Percentiles rank a stretch among this genome's conserved stretches.
Conservation (phyloP, 2,888 invertebrate species). For the Neria commutata region DNA sequence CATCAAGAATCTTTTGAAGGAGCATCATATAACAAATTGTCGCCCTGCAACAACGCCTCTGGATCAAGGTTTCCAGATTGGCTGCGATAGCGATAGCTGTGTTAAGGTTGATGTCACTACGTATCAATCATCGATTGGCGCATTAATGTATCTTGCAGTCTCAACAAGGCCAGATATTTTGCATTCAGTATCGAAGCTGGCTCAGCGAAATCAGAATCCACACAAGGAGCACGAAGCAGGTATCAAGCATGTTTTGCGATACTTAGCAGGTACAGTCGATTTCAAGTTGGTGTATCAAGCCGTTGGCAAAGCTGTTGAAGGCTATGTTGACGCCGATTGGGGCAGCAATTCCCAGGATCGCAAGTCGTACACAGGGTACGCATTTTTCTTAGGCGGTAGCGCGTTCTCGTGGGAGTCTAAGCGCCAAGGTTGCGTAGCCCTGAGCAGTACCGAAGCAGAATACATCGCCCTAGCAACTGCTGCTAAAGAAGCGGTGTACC, state of each 20-base stretch:
- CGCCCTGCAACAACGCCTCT: constrained; percentile 5
- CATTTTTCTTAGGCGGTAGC: constrained; percentile 13
- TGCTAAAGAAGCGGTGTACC: constrained; percentile 22
- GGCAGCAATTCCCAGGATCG: constrained; percentile 16
- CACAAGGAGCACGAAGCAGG: constrained; percentile 4
- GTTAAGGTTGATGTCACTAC: neutral
- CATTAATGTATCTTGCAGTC: constrained; percentile 14
- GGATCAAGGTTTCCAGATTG: constrained; percentile 14
- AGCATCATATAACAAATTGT: constrained; percentile 15
- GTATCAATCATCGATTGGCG: constrained; percentile 12
- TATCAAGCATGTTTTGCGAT: constrained; percentile 10
- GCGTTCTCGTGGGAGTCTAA: constrained; percentile 24
- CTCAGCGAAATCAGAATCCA: constrained; percentile 14
- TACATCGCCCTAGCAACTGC: constrained; percentile 28
- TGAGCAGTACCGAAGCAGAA: constrained; percentile 27
- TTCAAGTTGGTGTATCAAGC: constrained; percentile 11
- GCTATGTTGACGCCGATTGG: constrained; percentile 29
- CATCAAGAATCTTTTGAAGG: constrained; percentile 20
- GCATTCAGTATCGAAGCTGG: constrained; percentile 16
- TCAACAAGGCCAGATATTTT: constrained; percentile 15
- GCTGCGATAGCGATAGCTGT: constrained; percentile 10
- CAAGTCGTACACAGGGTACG: constrained; percentile 19
- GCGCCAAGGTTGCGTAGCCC: constrained; percentile 23
- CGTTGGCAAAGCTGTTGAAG: constrained; percentile 6
- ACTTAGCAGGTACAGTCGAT: neutral